Base-by-base conservation (phyloP, 2,113 vertebrate genomes). In the Leptobrachium leishanense region DNA sequence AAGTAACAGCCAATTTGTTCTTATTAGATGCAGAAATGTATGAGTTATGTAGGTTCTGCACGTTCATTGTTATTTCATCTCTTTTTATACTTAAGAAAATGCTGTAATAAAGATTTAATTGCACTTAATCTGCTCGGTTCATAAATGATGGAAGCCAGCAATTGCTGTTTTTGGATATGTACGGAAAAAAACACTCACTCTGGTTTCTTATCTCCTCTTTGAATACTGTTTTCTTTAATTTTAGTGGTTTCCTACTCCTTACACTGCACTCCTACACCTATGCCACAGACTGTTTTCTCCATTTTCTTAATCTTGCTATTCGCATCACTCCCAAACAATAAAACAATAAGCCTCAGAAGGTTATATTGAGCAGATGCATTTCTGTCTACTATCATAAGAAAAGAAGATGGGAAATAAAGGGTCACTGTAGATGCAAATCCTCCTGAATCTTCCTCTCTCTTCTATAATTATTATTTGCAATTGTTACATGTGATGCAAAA, bases 191-290 rank as follows among this genome's bases (percentile, higher is more conserved):
- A 66, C 64, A 66, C 43, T 68, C 66, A 43, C 41, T 68, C 6
- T 68, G 41, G 42, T 2, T 68, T 68, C 42, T 12, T 43, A 68
- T 68, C 66, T 68, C 66, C 43, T 42, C 6, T 65, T 68, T 68
- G 40, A 66, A 66, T 40, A 10, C 31, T 1, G 3, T 5, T 15
- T 13, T 40, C 2, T 15, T 13, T 40, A 4, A 43, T 43, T 43
- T 43, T 68, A 39, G 31, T 10, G 7, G 31, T 43, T 13, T 43
- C 6, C 12, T 2, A 4, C 3, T 70, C 5, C 68, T 12, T 43
- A 70, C 13, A 12, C 20, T 20, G 3, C 15, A 70, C 2, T 70
- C 43, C 68, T 46, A 50, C 43, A 70, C 68, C 5, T 50, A 44
- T 70, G 68, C 15, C 44, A 50, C 2, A 70, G 41, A 43, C 12